phyloP scores from a whole-genome alignment of 2,797 vertebrate genomes.

The Eulemur rubriventer region DNA sequence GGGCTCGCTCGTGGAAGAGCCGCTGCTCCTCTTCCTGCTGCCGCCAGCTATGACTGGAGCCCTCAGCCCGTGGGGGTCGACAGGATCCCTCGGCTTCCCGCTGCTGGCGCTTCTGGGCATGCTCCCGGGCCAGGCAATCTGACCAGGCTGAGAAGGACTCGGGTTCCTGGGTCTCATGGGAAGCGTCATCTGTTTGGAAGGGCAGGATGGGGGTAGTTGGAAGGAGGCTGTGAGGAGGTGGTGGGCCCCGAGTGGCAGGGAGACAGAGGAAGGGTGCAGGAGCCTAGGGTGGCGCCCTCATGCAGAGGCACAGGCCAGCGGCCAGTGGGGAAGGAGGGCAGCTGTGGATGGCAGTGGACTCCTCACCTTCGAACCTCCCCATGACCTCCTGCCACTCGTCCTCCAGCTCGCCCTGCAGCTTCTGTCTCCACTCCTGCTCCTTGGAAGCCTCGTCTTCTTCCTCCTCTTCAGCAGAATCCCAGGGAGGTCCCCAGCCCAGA shows the following conservation, averaged over 20 bases:
- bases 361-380: conserved; percentile 89
- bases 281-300: neutral
- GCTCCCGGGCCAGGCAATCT: conserved; percentile 82
- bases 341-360: too few relatives aligned
- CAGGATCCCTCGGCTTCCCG: neutral
- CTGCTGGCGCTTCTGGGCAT: conserved; percentile 82
- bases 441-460: conserved; percentile 72
- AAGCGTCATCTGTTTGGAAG: conserved; percentile 40
- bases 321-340: neutral
- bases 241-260: neutral
- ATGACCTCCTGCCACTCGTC: conserved; percentile 89
- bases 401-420: conserved; percentile 90
- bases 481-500: conserved; percentile 85
- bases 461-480: conserved; percentile 75
- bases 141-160: conserved; percentile 74
- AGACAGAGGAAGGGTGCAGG: neutral
- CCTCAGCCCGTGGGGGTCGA: neutral
- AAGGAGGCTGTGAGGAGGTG: neutral
- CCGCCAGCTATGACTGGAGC: neutral
- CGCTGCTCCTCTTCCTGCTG: conserved; percentile 86
- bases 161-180: conserved; percentile 30
- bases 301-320: neutral
- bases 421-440: conserved; percentile 88
- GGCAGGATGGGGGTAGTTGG: neutral
- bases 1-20: conserved; percentile 87